Evolutionary conservation across 2,113 vertebrate species (phyloP).

Genomic region (Passer montanus): DNA sequence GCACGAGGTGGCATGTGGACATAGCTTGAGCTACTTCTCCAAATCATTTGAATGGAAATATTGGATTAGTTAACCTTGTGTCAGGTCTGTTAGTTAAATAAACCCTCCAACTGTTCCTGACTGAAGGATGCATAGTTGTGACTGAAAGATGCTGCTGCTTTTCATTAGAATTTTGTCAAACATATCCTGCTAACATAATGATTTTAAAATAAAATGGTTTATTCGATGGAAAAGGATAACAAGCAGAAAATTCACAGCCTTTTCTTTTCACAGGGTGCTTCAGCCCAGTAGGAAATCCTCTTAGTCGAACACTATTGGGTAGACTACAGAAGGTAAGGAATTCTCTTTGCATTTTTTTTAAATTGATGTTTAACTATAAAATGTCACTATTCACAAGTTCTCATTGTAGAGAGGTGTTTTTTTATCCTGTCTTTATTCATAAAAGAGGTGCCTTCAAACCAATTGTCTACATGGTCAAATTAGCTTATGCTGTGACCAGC

Average conservation of each 20-base stretch:
- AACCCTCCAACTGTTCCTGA: constrained; percentile 70
- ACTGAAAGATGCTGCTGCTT: constrained; percentile 65
- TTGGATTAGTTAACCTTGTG: constrained; percentile 64
- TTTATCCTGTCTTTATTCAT: constrained; percentile 10
- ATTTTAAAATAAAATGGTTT: constrained; percentile 75
- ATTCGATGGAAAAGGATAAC: constrained; percentile 64
- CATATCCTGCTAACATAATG: constrained; percentile 54
- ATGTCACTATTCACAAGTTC: constrained; percentile 46
- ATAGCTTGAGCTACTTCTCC: constrained; percentile 49
- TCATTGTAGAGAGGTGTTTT: background rate
- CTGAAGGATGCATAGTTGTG: constrained; percentile 56
- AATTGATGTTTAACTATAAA: constrained; percentile 42
- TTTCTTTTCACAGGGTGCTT: constrained; percentile 82
- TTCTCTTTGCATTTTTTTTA: constrained; percentile 52
- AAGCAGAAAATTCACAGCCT: constrained; percentile 68
- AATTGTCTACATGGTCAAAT: constrained; percentile 30
- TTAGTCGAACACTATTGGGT: constrained; percentile 74
- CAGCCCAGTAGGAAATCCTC: constrained; percentile 79
- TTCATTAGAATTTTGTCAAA: constrained; percentile 64
- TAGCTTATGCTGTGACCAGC: background rate
- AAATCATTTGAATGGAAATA: constrained; percentile 68
- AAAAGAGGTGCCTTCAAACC: constrained; percentile 34
- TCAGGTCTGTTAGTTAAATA: constrained; percentile 68
- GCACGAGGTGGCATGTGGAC: constrained; percentile 45
- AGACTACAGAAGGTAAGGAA: constrained; percentile 82